Percentiles rank a stretch among this genome's conserved stretches.
phyloP scores from a whole-genome alignment of 2,888 invertebrate species.

The Ochlodes sylvanus region DNA sequence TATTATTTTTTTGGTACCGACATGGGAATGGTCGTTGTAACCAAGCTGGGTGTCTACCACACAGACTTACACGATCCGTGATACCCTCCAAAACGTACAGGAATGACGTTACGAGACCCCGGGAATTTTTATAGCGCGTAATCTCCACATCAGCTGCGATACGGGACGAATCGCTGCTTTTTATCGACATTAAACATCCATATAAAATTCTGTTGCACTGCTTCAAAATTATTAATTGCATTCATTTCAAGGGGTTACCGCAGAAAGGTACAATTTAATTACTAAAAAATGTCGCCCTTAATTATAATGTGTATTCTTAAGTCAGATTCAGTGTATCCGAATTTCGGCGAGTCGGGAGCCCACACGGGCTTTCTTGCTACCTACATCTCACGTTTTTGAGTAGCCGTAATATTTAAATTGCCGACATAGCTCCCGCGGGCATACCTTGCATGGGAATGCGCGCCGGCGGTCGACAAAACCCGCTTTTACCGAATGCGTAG shows the following conservation, averaged over 20 bases:
- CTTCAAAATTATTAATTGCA: slow-evolving; percentile 73
- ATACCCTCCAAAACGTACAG: slow-evolving; percentile 37
- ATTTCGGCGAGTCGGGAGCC: slow-evolving; percentile 69
- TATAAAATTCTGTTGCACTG: slow-evolving; percentile 60
- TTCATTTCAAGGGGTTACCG: slow-evolving; percentile 53
- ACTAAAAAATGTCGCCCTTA: slow-evolving; percentile 72
- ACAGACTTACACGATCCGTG: slow-evolving; percentile 41
- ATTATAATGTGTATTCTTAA: slow-evolving; percentile 66
- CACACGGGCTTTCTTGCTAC: slow-evolving; percentile 80
- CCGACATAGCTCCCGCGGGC: slow-evolving; percentile 81
- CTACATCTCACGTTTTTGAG: slow-evolving; percentile 83
- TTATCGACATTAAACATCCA: slow-evolving; percentile 64
- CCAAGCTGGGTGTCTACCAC: slow-evolving; percentile 52
- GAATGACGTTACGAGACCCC: slow-evolving; percentile 35
- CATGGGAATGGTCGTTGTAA: slow-evolving; percentile 72
- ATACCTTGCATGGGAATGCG: slow-evolving; percentile 83
- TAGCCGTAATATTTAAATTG: slow-evolving; percentile 84
- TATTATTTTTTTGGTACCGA: slow-evolving; percentile 76
- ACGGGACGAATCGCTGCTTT: slow-evolving; percentile 55
- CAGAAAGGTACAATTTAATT: slow-evolving; percentile 79
- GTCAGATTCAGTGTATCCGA: slow-evolving; percentile 72
- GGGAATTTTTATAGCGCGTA: slow-evolving; percentile 72
- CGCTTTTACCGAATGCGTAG: slow-evolving; percentile 80
- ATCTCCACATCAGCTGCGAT: slow-evolving; percentile 66
- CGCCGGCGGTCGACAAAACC: slow-evolving; percentile 78